Evolutionary conservation across 2,113 vertebrate species (phyloP).

Genomic region (Oreochromis tanganicae): DNA sequence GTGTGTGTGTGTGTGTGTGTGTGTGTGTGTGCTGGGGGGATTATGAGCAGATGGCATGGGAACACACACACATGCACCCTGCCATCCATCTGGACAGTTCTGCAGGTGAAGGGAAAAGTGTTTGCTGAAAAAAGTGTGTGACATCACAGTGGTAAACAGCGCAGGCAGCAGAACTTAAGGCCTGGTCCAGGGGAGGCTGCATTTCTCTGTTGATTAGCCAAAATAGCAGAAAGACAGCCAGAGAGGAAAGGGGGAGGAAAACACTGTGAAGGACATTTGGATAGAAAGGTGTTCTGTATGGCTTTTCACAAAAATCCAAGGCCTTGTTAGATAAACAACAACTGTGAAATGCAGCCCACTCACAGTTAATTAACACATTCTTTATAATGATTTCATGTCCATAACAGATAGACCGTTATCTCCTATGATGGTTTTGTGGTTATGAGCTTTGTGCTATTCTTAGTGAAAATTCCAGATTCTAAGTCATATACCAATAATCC

Average conservation of each 20-base stretch:
- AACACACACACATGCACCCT: constrained; percentile 34
- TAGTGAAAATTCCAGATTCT: too few species aligned
- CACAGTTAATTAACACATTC: neutral
- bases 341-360: neutral
- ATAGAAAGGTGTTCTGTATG: neutral
- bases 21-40: neutral
- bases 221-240: neutral
- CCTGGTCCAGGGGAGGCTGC: constrained; percentile 45
- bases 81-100: constrained; percentile 63
- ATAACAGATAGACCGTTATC: neutral
- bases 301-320: neutral
- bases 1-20: accelerated
- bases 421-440: too few species aligned
- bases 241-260: neutral
- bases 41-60: constrained; percentile 67
- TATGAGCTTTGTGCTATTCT: too few species aligned
- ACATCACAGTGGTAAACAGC: constrained; percentile 63
- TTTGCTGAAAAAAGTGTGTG: neutral
- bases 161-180: constrained; percentile 47
- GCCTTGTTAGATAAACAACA: neutral
- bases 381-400: neutral
- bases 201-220: constrained; percentile 57
- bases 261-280: constrained; percentile 5
- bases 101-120: constrained; percentile 59
- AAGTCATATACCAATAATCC: too few species aligned